phyloP scores from a whole-genome alignment of 2,797 vertebrate species.

The Knipowitschia caucasica region DNA sequence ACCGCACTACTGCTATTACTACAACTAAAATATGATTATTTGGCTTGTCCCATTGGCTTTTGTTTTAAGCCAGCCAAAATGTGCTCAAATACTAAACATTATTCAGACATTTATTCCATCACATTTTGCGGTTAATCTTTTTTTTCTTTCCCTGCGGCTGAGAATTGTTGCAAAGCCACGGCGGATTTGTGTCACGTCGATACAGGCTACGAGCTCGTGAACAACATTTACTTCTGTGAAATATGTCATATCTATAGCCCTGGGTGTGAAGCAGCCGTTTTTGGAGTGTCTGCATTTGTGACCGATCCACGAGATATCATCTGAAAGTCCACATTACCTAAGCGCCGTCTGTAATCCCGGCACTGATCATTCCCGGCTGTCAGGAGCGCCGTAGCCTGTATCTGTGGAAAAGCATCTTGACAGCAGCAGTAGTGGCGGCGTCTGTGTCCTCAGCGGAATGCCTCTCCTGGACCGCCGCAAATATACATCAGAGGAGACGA shows the following conservation, averaged over 20 bases:
- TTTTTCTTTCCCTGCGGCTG: background rate
- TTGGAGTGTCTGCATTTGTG: constrained; percentile 8
- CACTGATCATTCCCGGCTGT: constrained; percentile 12
- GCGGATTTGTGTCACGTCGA: background rate
- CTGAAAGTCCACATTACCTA: constrained; percentile 15
- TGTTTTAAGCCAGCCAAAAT: too few relatives aligned
- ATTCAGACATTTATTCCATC: too few relatives aligned
- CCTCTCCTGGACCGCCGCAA: background rate
- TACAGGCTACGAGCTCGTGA: constrained; percentile 4
- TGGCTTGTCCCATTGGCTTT: too few relatives aligned
- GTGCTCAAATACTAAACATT: too few relatives aligned
- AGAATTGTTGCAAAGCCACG: background rate
- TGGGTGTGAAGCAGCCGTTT: constrained; percentile 23
- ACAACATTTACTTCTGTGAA: constrained; percentile 16
- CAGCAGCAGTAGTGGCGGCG: background rate
- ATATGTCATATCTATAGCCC: constrained; percentile 13
- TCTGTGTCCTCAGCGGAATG: constrained; percentile 1
- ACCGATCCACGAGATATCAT: constrained; percentile 14
- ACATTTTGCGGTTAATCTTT: too few relatives aligned
- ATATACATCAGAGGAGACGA: constrained; percentile 5
- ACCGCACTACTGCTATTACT: too few relatives aligned
- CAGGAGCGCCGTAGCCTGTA: background rate
- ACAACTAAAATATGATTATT: too few relatives aligned
- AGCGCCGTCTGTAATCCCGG: constrained; percentile 8
- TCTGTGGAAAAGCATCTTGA: background rate